These are phyloP conservation scores for Acrobasis suavella DNA, from an alignment of 2,888 invertebrate species.

Conservation along the genomic window DNA sequence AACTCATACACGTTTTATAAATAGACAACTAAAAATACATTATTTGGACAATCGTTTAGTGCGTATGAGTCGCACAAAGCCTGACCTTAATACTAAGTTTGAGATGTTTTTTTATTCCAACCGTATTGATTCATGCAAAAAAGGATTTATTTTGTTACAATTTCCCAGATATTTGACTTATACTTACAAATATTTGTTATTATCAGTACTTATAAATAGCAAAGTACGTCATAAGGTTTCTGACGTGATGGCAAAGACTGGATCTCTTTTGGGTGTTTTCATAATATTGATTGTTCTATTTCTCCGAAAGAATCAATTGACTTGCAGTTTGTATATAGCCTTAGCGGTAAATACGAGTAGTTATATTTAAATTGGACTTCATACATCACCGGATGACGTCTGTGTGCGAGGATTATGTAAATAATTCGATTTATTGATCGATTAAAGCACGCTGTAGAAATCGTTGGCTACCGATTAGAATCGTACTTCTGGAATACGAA, in stretches of 20 bases:
- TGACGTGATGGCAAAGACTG: slow-evolving; percentile 1
- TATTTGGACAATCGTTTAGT: slow-evolving; percentile 18
- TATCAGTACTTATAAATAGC: slow-evolving; percentile 1
- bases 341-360: background rate
- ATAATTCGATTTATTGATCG: slow-evolving; percentile 15
- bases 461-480: background rate
- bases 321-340: background rate
- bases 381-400: slow-evolving; percentile 6
- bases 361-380: background rate
- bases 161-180: slow-evolving; percentile 6
- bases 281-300: slow-evolving; percentile 2
- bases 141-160: slow-evolving; percentile 1
- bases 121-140: background rate
- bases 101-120: background rate
- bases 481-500: slow-evolving; percentile 1
- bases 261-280: background rate
- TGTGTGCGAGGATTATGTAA: slow-evolving; percentile 15
- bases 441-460: background rate
- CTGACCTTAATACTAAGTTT: slow-evolving; percentile 9
- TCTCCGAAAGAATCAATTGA: slow-evolving; percentile 9
- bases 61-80: slow-evolving; percentile 7
- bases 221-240: slow-evolving; percentile 8
- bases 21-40: slow-evolving; percentile 18
- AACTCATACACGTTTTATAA: slow-evolving; percentile 12
- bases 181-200: slow-evolving; percentile 13